phyloP scores from a whole-genome alignment of 2,888 invertebrate genomes.

The Callimorpha dominula region DNA sequence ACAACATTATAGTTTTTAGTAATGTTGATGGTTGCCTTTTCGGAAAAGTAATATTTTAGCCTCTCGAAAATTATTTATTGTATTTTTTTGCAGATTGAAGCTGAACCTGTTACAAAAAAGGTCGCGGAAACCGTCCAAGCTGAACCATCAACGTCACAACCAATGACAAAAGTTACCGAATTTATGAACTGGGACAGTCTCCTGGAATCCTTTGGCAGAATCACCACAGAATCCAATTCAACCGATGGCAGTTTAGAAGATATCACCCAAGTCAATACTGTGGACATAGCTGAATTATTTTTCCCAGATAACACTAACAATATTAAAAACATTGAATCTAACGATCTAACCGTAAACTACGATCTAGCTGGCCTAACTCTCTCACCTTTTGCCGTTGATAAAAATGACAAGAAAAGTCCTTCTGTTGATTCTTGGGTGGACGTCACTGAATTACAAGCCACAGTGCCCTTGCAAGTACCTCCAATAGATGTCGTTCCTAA shows the following conservation, averaged over 20 bases:
- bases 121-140: constrained; percentile 25
- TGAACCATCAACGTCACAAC: constrained; percentile 29
- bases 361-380: constrained; percentile 72
- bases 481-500: constrained; percentile 48
- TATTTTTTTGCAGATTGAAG: constrained; percentile 61
- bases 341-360: constrained; percentile 68
- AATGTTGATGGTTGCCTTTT: too few relatives aligned
- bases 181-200: constrained; percentile 81
- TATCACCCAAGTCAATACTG: constrained; percentile 67
- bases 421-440: constrained; percentile 65
- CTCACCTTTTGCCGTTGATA: constrained; percentile 65
- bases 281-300: constrained; percentile 78
- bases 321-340: constrained; percentile 62
- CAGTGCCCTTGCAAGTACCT: constrained; percentile 46
- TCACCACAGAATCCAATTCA: constrained; percentile 81
- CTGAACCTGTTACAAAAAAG: constrained; percentile 57
- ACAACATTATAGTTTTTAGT: neutral
- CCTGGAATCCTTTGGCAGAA: constrained; percentile 79
- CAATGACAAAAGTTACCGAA: constrained; percentile 56
- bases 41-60: too few relatives aligned
- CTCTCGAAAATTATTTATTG: neutral
- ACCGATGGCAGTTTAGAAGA: constrained; percentile 77
- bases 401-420: constrained; percentile 62
- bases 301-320: constrained; percentile 71
- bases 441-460: constrained; percentile 64